Percentiles rank a stretch among this genome's conserved stretches.
Conservation (phyloP, 2,888 invertebrate genomes). For the Cyclophora albipunctata region DNA sequence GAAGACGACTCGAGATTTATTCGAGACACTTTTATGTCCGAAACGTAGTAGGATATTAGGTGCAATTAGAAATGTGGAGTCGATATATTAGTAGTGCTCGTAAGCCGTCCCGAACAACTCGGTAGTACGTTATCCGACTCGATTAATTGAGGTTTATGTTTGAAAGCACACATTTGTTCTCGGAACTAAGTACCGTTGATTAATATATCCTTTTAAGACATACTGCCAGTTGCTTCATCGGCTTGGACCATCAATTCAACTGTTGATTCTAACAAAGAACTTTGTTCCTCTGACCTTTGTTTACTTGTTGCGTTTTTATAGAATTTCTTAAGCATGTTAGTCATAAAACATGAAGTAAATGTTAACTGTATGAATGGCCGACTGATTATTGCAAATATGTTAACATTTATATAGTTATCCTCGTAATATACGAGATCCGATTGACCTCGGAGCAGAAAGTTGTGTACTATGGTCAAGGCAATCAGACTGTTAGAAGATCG, state of each 20-base stretch:
- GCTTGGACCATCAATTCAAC: no score
- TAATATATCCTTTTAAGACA: no score
- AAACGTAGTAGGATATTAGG: conserved; percentile 13
- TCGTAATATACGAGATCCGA: conserved; percentile 36
- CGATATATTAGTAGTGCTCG: conserved; percentile 35
- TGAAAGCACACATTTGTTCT: conserved; percentile 6
- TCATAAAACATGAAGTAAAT: conserved; percentile 19
- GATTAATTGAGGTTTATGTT: conserved; percentile 35
- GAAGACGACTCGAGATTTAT: conserved; percentile 26
- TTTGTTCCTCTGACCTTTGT: background rate
- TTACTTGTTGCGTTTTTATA: background rate
- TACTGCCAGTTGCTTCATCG: no score
- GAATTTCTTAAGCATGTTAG: background rate
- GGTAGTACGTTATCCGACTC: conserved; percentile 30
- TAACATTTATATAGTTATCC: conserved; percentile 32
- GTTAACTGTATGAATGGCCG: conserved; percentile 21
- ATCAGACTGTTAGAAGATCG: conserved; percentile 31
- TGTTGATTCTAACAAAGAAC: background rate
- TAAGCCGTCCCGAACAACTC: conserved; percentile 30
- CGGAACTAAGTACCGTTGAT: conserved; percentile 3
- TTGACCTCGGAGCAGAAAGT: conserved; percentile 64
- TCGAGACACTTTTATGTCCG: conserved; percentile 12
- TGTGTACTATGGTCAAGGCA: conserved; percentile 59
- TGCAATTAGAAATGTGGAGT: conserved; percentile 36
- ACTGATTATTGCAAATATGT: conserved; percentile 25